A percentile compares a stretch with the other conserved stretches of the same genome.
Conservation (phyloP, 2,797 vertebrate genomes). For the Astyanax mexicanus region DNA sequence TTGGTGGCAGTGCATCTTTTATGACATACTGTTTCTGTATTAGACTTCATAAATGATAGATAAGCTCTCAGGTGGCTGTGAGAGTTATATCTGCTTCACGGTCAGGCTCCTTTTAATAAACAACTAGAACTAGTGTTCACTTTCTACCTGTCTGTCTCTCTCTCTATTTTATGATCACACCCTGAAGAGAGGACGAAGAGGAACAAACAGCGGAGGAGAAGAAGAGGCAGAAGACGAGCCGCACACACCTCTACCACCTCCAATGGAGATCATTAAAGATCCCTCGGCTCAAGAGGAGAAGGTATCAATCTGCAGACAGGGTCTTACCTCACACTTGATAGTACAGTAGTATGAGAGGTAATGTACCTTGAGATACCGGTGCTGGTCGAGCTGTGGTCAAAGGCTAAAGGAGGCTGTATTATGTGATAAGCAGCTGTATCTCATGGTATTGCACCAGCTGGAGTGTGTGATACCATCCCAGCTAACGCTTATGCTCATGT, state of each 20-base stretch:
- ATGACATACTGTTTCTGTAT: conserved; percentile 31
- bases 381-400: neutral
- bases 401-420: neutral
- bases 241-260: conserved; percentile 93
- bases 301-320: conserved; percentile 72
- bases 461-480: no score
- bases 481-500: no score
- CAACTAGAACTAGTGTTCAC: neutral
- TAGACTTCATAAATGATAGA: conserved; percentile 42
- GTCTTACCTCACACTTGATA: neutral
- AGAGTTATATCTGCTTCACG: neutral
- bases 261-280: conserved; percentile 98
- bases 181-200: conserved; percentile 53
- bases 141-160: conserved; percentile 13
- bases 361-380: neutral
- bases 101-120: neutral
- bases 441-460: no score
- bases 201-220: conserved; percentile 55
- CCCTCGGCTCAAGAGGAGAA: conserved; percentile 93
- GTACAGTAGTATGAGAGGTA: neutral
- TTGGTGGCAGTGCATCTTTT: conserved; percentile 24
- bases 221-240: conserved; percentile 92
- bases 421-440: no score
- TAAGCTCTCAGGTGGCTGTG: neutral
- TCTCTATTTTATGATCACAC: conserved; percentile 15